phyloP scores from a whole-genome alignment of 2,888 invertebrate species.

The Platycheirus rosarum region DNA sequence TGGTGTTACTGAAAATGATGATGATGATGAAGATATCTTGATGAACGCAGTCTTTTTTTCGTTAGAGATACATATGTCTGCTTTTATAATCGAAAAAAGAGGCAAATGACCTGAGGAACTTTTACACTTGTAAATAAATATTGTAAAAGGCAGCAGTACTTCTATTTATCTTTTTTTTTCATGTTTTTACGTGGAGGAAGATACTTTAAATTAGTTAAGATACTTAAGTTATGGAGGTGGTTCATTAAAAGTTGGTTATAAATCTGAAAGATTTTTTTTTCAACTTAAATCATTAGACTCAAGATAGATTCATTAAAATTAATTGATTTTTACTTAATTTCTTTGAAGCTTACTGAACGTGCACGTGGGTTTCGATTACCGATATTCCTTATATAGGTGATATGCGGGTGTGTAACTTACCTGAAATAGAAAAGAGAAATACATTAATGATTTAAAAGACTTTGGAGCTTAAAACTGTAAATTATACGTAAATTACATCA shows the following conservation, averaged over 20 bases:
- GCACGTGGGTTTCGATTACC: no score
- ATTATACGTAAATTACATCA: no score
- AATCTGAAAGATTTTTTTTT: not conserved
- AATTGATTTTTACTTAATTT: not conserved
- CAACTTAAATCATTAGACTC: not conserved
- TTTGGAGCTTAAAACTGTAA: no score
- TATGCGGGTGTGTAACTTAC: no score
- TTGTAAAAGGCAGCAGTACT: not conserved
- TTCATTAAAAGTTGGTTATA: conserved; percentile 11
- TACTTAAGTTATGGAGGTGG: not conserved
- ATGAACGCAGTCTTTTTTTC: conserved; percentile 18
- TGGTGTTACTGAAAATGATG: conserved; percentile 30
- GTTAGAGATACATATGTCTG: conserved; percentile 3
- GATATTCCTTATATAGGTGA: no score
- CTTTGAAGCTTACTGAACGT: no score
- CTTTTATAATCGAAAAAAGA: conserved; percentile 46
- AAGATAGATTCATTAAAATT: not conserved
- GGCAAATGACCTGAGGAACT: conserved; percentile 66
- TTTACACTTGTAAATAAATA: conserved; percentile 50
- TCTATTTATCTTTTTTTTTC: not conserved
- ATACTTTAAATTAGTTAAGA: not conserved
- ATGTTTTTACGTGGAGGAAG: not conserved
- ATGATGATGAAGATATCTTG: conserved; percentile 31
- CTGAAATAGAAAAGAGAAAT: no score
- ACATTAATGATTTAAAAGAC: no score